Evolutionary conservation across 2,113 vertebrate species (phyloP).

Genomic region (Hypanus sabinus): DNA sequence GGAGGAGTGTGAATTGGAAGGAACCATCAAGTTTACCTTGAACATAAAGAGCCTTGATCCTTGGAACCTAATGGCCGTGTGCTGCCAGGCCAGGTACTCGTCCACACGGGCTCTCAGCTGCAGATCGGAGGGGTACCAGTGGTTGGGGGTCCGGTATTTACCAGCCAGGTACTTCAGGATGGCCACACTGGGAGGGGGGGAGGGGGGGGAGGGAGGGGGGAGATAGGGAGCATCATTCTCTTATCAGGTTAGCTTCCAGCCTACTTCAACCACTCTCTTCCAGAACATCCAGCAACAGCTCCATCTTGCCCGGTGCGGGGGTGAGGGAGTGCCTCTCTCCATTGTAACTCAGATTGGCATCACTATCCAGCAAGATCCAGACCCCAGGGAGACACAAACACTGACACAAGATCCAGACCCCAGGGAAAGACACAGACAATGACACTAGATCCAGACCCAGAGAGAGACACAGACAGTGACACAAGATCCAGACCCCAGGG

Average conservation of each 20-base stretch:
- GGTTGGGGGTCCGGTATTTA: conserved; percentile 57
- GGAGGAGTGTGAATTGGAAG: background rate
- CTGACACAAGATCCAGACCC: no score
- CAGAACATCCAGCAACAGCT: no score
- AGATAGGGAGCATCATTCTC: background rate
- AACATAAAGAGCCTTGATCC: conserved; percentile 63
- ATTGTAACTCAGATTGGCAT: no score
- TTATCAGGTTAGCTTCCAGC: background rate
- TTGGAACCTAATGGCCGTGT: conserved; percentile 51
- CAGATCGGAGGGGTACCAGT: conserved; percentile 70
- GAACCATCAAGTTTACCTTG: conserved; percentile 45
- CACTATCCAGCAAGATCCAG: no score
- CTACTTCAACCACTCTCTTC: no score
- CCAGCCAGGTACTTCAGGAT: conserved; percentile 58
- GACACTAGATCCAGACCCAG: no score
- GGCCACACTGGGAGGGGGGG: conserved; percentile 49
- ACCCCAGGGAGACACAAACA: no score
- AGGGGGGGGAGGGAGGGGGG: background rate
- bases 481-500: no score
- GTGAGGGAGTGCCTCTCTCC: no score
- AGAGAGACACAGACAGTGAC: no score
- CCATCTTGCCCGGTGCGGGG: no score
- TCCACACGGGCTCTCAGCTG: conserved; percentile 57
- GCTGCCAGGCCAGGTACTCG: conserved; percentile 72
- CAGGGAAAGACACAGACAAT: no score